These are phyloP conservation scores for Holacanthella duospinosa DNA, from an alignment of 2,888 invertebrate species.

Conservation along the genomic window DNA sequence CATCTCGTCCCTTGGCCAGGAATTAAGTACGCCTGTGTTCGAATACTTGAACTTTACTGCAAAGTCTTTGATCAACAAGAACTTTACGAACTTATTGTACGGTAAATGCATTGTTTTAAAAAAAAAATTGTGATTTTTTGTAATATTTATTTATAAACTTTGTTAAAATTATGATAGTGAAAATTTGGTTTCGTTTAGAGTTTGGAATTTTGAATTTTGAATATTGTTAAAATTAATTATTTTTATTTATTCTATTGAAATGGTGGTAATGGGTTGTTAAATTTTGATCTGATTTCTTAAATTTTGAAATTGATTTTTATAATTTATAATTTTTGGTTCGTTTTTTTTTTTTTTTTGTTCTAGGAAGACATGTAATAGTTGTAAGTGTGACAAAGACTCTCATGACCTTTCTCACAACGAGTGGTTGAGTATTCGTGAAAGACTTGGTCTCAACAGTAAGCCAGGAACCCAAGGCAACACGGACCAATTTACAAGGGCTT, in stretches of 20 bases:
- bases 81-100: constrained; percentile 65
- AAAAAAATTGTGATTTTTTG: not conserved
- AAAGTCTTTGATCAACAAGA: constrained; percentile 75
- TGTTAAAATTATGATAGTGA: too few relatives aligned
- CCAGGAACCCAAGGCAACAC: constrained; percentile 39
- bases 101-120: constrained; percentile 47
- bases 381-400: constrained; percentile 79
- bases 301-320: not conserved
- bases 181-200: too few relatives aligned
- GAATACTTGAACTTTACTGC: constrained; percentile 73
- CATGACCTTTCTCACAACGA: constrained; percentile 85
- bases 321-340: too few relatives aligned
- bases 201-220: not conserved
- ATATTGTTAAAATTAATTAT: not conserved
- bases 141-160: too few relatives aligned
- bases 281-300: not conserved
- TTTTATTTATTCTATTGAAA: not conserved
- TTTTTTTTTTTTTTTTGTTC: constrained; percentile 8
- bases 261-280: too few relatives aligned
- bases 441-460: constrained; percentile 50
- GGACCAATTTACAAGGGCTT: constrained; percentile 45
- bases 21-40: constrained; percentile 67
- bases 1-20: constrained; percentile 66
- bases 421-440: constrained; percentile 64
- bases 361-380: constrained; percentile 87